These are phyloP conservation scores for Dallia pectoralis DNA, from an alignment of 2,797 vertebrate genomes.

Conservation along the genomic window DNA sequence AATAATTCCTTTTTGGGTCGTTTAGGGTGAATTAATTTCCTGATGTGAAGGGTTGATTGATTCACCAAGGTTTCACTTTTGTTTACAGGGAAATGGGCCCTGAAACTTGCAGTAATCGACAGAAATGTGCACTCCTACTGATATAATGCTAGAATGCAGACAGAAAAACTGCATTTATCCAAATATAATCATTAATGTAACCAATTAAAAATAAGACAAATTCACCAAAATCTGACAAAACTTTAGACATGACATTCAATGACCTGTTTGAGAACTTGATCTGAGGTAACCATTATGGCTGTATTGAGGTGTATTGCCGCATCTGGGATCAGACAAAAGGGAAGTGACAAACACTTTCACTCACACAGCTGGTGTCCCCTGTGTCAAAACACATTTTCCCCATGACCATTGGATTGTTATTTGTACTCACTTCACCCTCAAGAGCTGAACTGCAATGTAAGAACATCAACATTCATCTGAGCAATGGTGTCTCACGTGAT, in stretches of 20 bases:
- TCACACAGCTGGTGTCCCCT: conserved; percentile 66
- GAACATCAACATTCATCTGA: not conserved
- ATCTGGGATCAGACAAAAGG: conserved; percentile 44
- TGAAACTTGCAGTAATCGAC: too few relatives aligned
- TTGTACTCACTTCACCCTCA: not conserved
- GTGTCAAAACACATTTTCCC: conserved; percentile 10
- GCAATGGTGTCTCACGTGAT: not conserved
- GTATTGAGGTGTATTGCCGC: conserved; percentile 12
- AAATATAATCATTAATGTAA: too few relatives aligned
- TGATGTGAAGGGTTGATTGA: too few relatives aligned
- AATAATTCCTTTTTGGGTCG: too few relatives aligned
- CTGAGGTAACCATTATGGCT: not conserved
- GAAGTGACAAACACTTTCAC: conserved; percentile 63
- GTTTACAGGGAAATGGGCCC: too few relatives aligned
- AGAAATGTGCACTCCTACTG: too few relatives aligned
- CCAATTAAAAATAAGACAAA: not conserved
- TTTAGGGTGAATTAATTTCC: too few relatives aligned
- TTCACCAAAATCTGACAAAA: too few relatives aligned
- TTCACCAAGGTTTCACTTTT: conserved; percentile 60
- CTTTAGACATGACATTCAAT: too few relatives aligned
- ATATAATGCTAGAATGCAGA: too few relatives aligned
- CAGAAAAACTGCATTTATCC: too few relatives aligned
- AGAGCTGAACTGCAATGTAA: not conserved
- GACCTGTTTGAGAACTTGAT: not conserved
- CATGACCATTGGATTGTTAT: conserved; percentile 1